phyloP scores from a whole-genome alignment of 2,113 vertebrate species.

The Steatornis caripensis region DNA sequence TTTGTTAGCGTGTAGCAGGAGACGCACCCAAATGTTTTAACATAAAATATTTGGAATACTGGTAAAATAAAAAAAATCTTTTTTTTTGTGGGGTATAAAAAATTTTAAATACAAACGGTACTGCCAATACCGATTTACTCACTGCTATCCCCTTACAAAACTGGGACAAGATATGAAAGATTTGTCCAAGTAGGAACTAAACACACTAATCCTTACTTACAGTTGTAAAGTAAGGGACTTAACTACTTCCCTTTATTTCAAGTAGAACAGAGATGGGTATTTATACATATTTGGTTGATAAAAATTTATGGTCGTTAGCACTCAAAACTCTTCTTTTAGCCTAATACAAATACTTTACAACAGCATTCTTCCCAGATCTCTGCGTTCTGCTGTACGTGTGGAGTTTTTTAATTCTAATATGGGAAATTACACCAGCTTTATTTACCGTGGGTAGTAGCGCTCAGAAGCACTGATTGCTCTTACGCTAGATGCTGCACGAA shows the following conservation, averaged over 20 bases:
- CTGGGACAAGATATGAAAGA: neutral
- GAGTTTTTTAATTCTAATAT: neutral
- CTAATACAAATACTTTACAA: neutral
- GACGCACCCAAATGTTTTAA: neutral
- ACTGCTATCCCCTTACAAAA: neutral
- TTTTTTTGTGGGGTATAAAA: neutral
- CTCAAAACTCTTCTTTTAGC: neutral
- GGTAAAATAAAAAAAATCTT: neutral
- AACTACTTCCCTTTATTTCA: neutral
- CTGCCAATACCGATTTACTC: neutral
- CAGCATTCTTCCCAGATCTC: neutral
- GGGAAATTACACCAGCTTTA: neutral
- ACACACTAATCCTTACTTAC: neutral
- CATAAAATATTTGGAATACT: neutral
- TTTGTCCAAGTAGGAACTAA: neutral
- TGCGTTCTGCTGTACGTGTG: fast-evolving
- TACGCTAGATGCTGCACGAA: neutral
- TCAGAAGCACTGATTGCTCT: neutral
- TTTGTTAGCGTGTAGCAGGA: neutral
- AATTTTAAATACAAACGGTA: neutral
- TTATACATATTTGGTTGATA: neutral
- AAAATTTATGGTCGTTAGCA: neutral
- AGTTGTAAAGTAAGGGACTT: neutral
- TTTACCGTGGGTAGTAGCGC: neutral
- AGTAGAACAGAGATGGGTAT: neutral